Base-by-base conservation (phyloP, 2,888 invertebrate genomes). In the Polymixis lichenea region DNA sequence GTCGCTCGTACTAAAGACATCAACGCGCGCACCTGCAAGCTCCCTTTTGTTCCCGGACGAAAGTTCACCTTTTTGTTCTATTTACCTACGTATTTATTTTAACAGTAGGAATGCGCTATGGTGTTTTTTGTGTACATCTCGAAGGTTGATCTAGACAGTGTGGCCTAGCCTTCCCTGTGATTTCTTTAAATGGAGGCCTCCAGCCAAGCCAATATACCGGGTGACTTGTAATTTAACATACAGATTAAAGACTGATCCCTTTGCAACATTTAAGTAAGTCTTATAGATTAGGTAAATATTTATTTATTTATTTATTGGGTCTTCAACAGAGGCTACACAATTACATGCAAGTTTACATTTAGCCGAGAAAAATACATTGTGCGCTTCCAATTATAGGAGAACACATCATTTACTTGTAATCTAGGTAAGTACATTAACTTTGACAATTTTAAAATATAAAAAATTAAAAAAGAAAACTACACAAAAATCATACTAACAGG, bases 1-100 rank as follows among this genome's bases (percentile, higher is more conserved):
- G 15, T n/a, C 25, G 43, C 46, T 38, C 71, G 11, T 64, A 68
- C 62, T 60, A 77, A 86, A 85, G 85, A 85, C 85, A 78, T 85
- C 77, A 80, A 85, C 85, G 85, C 86, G 86, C 61, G 22, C 28
- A 7, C 15, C 15, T 15, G 17, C 4, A 1, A 5, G 28, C 11
- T 38, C 25, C 62, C 38, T 13, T 6, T n/a, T 46, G 9, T 60
- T 79, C 60, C 79, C 58, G 51, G 7, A 19, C 9, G 17, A 69
- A 17, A 15, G 0, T 25, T n/a, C 15, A 22, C 4, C 11, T 65
- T n/a, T n/a, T 64, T 8, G 6, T 1, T 49, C 25, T 65, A 46
- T 65, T 13, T 25, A 19, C 64, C 25, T 25, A 11, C 11, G 65
- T 22, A 66, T 28, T 49, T 51, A 51, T 32, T 49, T 22, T 32